phyloP scores from a whole-genome alignment of 1,140 invertebrate species.

The Sycophila sp. region DNA sequence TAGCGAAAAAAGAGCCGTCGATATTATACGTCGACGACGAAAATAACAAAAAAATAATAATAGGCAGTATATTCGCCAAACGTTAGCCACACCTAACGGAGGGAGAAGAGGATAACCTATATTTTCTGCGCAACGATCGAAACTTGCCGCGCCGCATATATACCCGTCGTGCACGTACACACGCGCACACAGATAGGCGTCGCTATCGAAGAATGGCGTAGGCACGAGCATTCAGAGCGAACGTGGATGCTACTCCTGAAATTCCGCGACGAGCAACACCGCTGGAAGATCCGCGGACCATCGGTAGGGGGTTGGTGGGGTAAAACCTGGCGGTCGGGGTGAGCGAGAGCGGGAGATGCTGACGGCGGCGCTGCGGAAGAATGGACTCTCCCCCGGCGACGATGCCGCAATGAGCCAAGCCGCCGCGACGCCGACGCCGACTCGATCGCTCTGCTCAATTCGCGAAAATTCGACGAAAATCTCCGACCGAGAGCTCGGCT shows the following conservation, averaged over 20 bases:
- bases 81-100: slow-evolving; percentile 15
- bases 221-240: not conserved
- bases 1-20: not conserved
- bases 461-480: too few species aligned
- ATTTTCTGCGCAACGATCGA: slow-evolving; percentile 32
- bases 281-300: too few species aligned
- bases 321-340: too few species aligned
- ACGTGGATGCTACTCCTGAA: too few species aligned
- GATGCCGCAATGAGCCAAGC: slow-evolving; percentile 9
- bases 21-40: not conserved
- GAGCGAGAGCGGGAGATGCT: too few species aligned
- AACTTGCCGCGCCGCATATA: slow-evolving; percentile 12
- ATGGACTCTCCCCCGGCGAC: slow-evolving; percentile 31
- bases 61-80: not conserved
- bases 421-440: too few species aligned
- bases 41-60: not conserved
- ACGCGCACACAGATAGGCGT: not conserved
- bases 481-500: not conserved
- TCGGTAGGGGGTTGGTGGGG: too few species aligned
- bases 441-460: too few species aligned
- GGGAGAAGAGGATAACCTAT: not conserved
- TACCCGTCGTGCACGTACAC: not conserved
- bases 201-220: not conserved
- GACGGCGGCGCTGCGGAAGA: not conserved
- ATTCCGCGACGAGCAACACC: too few species aligned